These are phyloP conservation scores for Liopterus haemorrhoidalis DNA, from an alignment of 2,888 invertebrate species.

Conservation along the genomic window DNA sequence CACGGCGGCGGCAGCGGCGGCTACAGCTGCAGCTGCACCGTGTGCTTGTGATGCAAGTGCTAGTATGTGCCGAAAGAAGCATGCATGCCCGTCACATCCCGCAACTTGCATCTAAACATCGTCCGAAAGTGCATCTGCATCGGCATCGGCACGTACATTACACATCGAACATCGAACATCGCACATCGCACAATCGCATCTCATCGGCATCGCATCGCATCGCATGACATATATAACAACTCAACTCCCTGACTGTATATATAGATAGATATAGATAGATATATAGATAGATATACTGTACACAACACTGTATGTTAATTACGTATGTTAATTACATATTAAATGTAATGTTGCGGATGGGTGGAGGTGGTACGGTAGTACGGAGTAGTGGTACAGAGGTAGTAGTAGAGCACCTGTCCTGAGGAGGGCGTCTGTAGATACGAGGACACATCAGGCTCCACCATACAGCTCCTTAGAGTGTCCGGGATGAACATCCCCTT, in stretches of 20 bases:
- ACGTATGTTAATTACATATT: conserved; percentile 49
- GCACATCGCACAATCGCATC: no score
- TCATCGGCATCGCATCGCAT: no score
- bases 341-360: conserved; percentile 41
- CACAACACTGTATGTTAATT: conserved; percentile 48
- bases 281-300: conserved; percentile 26
- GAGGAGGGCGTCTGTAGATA: conserved; percentile 92
- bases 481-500: conserved; percentile 91
- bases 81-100: no score
- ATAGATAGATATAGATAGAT: not conserved
- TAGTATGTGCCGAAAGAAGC: no score
- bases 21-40: conserved; percentile 1
- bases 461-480: conserved; percentile 90
- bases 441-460: conserved; percentile 90
- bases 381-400: conserved; percentile 31
- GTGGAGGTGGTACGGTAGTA: conserved; percentile 51
- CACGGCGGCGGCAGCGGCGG: conserved; percentile 7
- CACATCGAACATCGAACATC: no score
- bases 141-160: no score
- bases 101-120: no score
- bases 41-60: no score
- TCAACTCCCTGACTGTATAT: not conserved
- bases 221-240: not conserved
- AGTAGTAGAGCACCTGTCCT: conserved; percentile 72
- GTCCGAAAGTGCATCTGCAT: no score